Conservation (phyloP, 2,797 vertebrate genomes). For the Alectoris magna region DNA sequence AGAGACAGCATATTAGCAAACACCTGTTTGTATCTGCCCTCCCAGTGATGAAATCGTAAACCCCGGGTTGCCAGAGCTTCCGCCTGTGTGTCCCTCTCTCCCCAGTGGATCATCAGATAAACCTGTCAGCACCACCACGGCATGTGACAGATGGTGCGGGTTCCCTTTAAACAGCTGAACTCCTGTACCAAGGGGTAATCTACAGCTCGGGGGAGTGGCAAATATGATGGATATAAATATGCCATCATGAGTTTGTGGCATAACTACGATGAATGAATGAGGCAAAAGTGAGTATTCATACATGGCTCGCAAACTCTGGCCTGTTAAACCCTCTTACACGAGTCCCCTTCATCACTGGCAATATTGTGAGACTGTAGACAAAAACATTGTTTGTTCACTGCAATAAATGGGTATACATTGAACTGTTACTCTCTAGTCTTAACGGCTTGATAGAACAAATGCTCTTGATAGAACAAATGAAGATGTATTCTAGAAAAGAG, state of each 20-base stretch:
- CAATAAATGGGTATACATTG: background rate
- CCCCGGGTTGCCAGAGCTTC: background rate
- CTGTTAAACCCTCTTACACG: background rate
- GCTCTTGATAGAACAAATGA: background rate
- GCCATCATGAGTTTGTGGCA: background rate
- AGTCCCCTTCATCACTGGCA: background rate
- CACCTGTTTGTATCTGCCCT: background rate
- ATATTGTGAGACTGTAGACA: background rate
- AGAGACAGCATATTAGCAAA: background rate
- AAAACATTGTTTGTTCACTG: background rate
- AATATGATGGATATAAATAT: background rate
- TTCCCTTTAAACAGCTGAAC: constrained; percentile 8
- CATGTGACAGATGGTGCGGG: background rate
- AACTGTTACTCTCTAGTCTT: background rate
- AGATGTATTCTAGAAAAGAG: background rate
- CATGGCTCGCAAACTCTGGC: background rate
- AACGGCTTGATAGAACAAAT: background rate
- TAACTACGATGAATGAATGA: background rate
- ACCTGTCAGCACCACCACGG: background rate
- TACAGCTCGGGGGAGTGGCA: constrained; percentile 1
- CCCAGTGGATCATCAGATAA: constrained; percentile 9
- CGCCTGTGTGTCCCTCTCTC: background rate
- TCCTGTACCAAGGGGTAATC: background rate
- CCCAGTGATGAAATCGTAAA: background rate
- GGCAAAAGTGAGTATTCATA: background rate